Evolutionary conservation across 30 jellyfish, hydroid and myxozoan species (phyloP), one percentile per base, ranked within the genome.

Genomic region (Euphysa ruthae): DNA sequence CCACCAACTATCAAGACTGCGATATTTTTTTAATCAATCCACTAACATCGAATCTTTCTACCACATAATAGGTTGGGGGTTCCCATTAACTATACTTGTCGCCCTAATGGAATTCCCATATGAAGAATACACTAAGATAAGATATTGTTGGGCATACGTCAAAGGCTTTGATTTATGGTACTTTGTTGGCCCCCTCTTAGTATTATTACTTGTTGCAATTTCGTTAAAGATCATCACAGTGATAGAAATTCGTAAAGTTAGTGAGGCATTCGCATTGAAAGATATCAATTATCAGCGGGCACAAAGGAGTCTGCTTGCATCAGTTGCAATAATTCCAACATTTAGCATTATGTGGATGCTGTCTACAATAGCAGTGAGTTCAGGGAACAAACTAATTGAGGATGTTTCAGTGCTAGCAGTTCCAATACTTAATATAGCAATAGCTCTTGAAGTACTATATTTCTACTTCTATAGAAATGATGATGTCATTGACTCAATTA

Each of bases 251-350:
- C 79, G 55, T 19, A 78, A 71, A 21, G 78, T 72, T 32, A 70
- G 71, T 6, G 78, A 64, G 19, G 66, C 70, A 19, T 7, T 70
- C 19, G 62, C 43, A 18, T n/a, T n/a, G n/a, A 63, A 77, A 32
- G 96, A 85, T 71, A 77, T 85, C 91, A 85, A 85, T 82, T 85
- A 85, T 50, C 91, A 78, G 32, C 85, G 94, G 4, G 96, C 96
- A 28, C 60, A 89, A 88, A 69, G 81, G 52, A 85, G 96, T 63
- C 29, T 77, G 74, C 54, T 61, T 55, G 93, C 96, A 4, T 64
- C 96, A 0, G 65, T 31, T 26, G 83, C 77, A 66, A 60, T 85
- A 25, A 13, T 78, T 69, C 96, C 96, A 0, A 55, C 82, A 21
- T 61, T 77, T 68, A 77, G 77, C 50, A 55, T 56, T 10, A 65